Evolutionary conservation across 2,113 vertebrate species (phyloP), one percentile per base, ranked within the genome.

Genomic region (Hippocampus abdominalis): DNA sequence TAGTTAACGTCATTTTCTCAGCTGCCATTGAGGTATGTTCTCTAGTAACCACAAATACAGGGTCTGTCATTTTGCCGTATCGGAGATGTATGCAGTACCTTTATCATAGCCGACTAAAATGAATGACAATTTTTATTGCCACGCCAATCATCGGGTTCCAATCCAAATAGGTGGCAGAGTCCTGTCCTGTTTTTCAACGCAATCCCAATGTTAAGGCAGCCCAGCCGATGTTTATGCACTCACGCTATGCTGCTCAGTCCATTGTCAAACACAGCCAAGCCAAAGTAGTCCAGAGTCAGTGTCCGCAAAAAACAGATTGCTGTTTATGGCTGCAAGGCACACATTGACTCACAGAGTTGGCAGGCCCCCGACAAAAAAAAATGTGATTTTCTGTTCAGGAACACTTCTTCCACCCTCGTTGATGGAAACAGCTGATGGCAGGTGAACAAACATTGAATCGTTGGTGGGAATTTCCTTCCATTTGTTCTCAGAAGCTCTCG

Each of bases 281-380:
- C 74, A 75, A 77, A 79, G 63, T 23, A 39, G 32, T 42, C 46
- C 70, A 70, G 68, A 78, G 64, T 74, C 83, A 54, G 73, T 77
- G 54, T 81, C 66, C 78, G 73, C 15, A 62, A 69, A 69, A 76
- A 70, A 25, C 10, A 12, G 72, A 69, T 40, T 60, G 74, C 64
- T 76, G 73, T 82, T 85, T 80, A 81, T 72, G 66, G 65, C 72
- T 71, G 72, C 12, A 51, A 65, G 23, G 68, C 66, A 61, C 66
- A 61, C 60, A 72, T 40, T 39, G 66, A 53, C 56, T 74, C 7
- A 25, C 16, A 53, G 39, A 67, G 68, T 79, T 61, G 74, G 23
- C 36, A 40, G 57, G 54, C 39, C 9, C 29, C 7, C 23, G 49
- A 12, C 39, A 20, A 29, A 16, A 40, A 57, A 48, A n/a, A 42